These are phyloP conservation scores for Petroica traversi DNA, from an alignment of 2,113 vertebrate species.

Conservation along the genomic window DNA sequence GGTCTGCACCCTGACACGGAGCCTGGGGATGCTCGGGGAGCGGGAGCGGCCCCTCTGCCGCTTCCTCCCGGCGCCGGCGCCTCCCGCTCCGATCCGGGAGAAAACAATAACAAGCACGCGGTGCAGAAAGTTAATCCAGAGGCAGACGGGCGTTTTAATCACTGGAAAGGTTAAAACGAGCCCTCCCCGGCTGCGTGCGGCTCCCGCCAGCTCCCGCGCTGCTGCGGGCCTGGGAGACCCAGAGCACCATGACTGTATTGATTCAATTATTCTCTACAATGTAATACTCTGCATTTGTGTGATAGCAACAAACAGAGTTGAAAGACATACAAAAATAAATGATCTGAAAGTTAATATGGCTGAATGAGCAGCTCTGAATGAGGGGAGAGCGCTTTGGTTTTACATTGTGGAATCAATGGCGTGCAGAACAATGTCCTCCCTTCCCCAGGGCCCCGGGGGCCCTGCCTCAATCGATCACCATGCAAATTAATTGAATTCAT, in stretches of 20 bases:
- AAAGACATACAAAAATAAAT: constrained; percentile 82
- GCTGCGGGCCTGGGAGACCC: constrained; percentile 50
- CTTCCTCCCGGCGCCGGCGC: rapidly evolving
- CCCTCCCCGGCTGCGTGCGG: neutral
- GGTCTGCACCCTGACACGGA: neutral
- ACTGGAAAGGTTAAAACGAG: constrained; percentile 27
- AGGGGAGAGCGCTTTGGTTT: constrained; percentile 70
- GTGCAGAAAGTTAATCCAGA: neutral
- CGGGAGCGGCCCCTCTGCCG: rapidly evolving
- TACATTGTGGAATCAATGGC: constrained; percentile 76
- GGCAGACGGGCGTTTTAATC: constrained; percentile 31
- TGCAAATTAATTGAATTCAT: constrained; percentile 81
- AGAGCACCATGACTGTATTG: constrained; percentile 66
- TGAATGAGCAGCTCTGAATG: constrained; percentile 79
- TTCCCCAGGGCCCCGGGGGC: constrained; percentile 62
- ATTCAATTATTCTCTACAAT: constrained; percentile 79
- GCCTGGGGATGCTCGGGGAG: neutral
- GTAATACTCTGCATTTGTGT: constrained; percentile 77
- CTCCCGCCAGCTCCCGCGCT: neutral
- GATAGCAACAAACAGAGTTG: constrained; percentile 83
- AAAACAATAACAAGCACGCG: neutral
- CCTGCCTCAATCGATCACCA: constrained; percentile 73
- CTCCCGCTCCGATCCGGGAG: neutral
- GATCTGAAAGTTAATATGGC: constrained; percentile 82
- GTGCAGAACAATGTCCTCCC: constrained; percentile 75